phyloP scores from a whole-genome alignment of 2,797 vertebrate genomes.

The Lithobates sylvaticus region DNA sequence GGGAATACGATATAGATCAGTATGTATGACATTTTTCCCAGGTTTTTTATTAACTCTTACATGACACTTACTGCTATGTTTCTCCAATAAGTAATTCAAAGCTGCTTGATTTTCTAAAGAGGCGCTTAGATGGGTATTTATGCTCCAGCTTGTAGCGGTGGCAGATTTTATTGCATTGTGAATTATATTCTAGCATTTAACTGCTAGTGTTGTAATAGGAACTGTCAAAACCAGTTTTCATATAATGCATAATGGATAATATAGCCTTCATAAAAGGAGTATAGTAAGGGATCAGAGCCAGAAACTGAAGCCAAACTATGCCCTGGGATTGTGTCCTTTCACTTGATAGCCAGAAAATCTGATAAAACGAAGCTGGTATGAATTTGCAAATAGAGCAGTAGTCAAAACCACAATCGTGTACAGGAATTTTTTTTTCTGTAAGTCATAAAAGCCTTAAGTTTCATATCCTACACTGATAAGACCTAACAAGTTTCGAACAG shows the following conservation, averaged over 20 bases:
- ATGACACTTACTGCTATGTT: slow-evolving; percentile 21
- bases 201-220: slow-evolving; percentile 59
- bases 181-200: slow-evolving; percentile 57
- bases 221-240: slow-evolving; percentile 57
- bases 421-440: not conserved
- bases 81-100: slow-evolving; percentile 37
- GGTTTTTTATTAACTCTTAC: slow-evolving; percentile 39
- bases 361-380: slow-evolving; percentile 12
- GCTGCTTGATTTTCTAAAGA: slow-evolving; percentile 40
- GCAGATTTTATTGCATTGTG: slow-evolving; percentile 59
- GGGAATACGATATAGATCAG: slow-evolving; percentile 64
- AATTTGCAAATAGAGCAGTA: slow-evolving; percentile 22
- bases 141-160: slow-evolving; percentile 54
- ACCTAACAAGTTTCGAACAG: too few species aligned
- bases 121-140: slow-evolving; percentile 48
- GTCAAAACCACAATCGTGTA: slow-evolving; percentile 25
- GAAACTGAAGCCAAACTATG: slow-evolving; percentile 51
- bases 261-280: slow-evolving; percentile 59
- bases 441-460: not conserved
- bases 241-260: slow-evolving; percentile 63
- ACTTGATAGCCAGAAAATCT: slow-evolving; percentile 43
- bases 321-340: slow-evolving; percentile 42
- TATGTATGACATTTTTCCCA: slow-evolving; percentile 63
- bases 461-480: too few species aligned
- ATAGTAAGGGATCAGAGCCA: slow-evolving; percentile 51